Conservation (phyloP, 1,140 invertebrate genomes). For the Theocolax elegans region DNA sequence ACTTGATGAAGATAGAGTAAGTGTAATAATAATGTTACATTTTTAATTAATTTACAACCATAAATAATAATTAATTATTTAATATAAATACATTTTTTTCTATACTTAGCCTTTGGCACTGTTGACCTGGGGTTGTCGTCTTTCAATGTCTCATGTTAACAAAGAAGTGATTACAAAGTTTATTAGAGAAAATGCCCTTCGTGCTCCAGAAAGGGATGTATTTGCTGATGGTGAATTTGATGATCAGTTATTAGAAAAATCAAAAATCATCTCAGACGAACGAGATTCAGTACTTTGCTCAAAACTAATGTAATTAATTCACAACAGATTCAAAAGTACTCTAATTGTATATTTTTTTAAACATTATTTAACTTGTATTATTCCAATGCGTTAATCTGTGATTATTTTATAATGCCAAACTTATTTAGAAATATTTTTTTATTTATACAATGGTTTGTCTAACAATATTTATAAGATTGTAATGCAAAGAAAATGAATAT, state of each 20-base stretch:
- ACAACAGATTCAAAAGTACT: neutral
- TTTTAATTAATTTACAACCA: slow-evolving; percentile 11
- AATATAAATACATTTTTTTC: slow-evolving; percentile 29
- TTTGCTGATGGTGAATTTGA: slow-evolving; percentile 74
- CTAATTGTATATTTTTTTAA: neutral
- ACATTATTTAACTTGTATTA: slow-evolving; percentile 13
- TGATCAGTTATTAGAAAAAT: slow-evolving; percentile 67
- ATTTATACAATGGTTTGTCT: slow-evolving; percentile 18
- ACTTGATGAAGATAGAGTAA: slow-evolving; percentile 73
- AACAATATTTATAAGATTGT: slow-evolving; percentile 16
- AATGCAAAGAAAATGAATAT: slow-evolving; percentile 11
- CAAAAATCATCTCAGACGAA: slow-evolving; percentile 68
- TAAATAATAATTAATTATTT: neutral
- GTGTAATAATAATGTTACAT: slow-evolving; percentile 36
- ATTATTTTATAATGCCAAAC: slow-evolving; percentile 40
- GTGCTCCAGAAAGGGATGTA: slow-evolving; percentile 73
- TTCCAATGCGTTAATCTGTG: slow-evolving; percentile 26
- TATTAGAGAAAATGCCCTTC: slow-evolving; percentile 75
- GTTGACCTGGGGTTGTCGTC: slow-evolving; percentile 79
- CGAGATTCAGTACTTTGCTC: slow-evolving; percentile 70
- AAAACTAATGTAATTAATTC: slow-evolving; percentile 36
- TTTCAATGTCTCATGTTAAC: slow-evolving; percentile 80
- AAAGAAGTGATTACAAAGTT: slow-evolving; percentile 70
- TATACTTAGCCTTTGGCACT: slow-evolving; percentile 78
- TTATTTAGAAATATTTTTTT: slow-evolving; percentile 34